phyloP scores from a whole-genome alignment of 2,888 invertebrate species.

The Cephus pulcher region DNA sequence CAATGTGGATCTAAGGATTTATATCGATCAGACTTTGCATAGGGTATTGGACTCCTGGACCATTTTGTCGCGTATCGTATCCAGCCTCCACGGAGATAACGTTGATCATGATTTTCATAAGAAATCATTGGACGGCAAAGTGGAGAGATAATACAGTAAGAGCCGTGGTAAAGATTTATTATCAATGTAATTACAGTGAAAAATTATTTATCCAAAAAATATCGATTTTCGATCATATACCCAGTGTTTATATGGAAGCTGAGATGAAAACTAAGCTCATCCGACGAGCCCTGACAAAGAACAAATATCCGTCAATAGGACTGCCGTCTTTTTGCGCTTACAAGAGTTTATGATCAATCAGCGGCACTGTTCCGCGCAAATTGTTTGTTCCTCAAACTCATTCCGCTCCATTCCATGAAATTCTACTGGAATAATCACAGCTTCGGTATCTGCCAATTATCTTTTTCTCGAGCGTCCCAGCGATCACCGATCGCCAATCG shows the following conservation, averaged over 20 bases:
- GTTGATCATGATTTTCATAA: not conserved
- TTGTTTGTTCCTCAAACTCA: conserved; percentile 65
- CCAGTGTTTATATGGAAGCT: too few species aligned
- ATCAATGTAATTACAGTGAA: not conserved
- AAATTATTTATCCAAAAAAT: not conserved
- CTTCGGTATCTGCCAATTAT: conserved; percentile 59
- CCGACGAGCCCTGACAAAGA: not conserved
- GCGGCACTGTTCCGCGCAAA: conserved; percentile 53
- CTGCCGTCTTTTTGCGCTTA: conserved; percentile 19
- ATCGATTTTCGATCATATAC: too few species aligned
- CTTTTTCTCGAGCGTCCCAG: conserved; percentile 42
- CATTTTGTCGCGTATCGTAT: not conserved
- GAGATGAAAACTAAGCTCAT: not conserved
- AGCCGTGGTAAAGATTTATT: not conserved
- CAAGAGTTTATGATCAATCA: conserved; percentile 56
- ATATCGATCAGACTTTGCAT: not conserved
- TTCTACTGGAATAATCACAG: conserved; percentile 64
- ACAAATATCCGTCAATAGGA: not conserved
- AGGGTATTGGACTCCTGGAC: not conserved
- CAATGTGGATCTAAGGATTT: not conserved
- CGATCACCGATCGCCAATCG: not conserved
- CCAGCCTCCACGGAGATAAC: not conserved
- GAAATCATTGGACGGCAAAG: not conserved
- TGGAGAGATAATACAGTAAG: not conserved
- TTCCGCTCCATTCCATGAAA: conserved; percentile 64